Base-by-base conservation (phyloP, 2,113 vertebrate species). In the Xiphophorus couchianus region DNA sequence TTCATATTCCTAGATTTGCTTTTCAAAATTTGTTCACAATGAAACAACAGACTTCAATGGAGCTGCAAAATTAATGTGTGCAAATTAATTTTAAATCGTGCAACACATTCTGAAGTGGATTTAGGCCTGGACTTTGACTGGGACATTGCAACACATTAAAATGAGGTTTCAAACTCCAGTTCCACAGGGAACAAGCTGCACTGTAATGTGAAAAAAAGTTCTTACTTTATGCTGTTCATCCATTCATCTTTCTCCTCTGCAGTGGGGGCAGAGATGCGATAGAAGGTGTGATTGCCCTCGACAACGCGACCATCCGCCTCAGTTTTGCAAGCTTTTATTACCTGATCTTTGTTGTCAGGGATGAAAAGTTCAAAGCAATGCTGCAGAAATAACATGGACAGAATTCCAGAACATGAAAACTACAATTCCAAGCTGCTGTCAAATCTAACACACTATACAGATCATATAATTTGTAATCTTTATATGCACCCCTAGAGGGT, bases 361-460 rank as follows among this genome's bases (percentile, higher is more conserved):
- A 99, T 99, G 85, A 96, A 99, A 69, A 99, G 96, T 93, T 99
- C 98, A 27, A 99, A 99, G 94, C 96, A 98, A 93, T 99, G 98
- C 98, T 99, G 86, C 11, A 48, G 8, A 62, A 9, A 39, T 33
- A 7, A 62, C 72, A 39, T 5, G 12, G n/a, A 71, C 1, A 25
- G 28, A 58, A 35, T 29, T 85, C 44, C 69, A 31, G 68, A 51
- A 11, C 22, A 60, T 2, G 25, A 48, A 63, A 31, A 3, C n/a
- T 37, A 30, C 62, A 62, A 61, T 15, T 15, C 22, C 73, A 35
- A 35, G 68, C 28, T 27, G 2, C 13, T 30, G 35, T 48, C 62
- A 28, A 48, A 61, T 54, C 17, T 6, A 44, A 22, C 25, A 29
- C 17, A 54, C 15, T 11, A 2, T 33, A 17, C 25, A 11, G 39